Conservation (phyloP, 1,140 invertebrate genomes). For the Pseudomyrmex cubaensis region DNA sequence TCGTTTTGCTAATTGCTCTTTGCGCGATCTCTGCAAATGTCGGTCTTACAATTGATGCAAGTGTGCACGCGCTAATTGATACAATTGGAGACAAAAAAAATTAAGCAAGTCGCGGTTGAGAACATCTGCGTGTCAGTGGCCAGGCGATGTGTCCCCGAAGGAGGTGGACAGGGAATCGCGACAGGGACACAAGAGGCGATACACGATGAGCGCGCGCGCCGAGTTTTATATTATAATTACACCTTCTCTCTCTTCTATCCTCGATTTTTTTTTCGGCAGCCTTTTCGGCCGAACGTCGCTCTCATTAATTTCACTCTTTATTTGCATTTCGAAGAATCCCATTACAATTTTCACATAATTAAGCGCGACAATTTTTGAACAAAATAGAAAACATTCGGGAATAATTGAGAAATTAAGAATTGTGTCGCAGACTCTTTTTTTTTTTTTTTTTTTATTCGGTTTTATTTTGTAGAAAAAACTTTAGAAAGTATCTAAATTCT, state of each 20-base stretch:
- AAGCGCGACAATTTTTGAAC: background rate
- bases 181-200: slow-evolving; percentile 73
- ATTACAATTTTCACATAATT: slow-evolving; percentile 1
- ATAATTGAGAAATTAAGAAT: no score
- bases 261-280: slow-evolving; percentile 48
- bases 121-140: slow-evolving; percentile 66
- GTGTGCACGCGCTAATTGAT: no score
- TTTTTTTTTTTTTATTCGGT: no score
- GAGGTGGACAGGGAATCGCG: slow-evolving; percentile 74
- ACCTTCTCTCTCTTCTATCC: slow-evolving; percentile 60
- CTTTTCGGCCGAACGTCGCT: background rate
- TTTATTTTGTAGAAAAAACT: no score
- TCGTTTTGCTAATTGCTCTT: background rate
- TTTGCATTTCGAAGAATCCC: background rate
- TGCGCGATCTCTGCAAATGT: background rate
- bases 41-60: no score
- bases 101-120: slow-evolving; percentile 59
- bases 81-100: background rate
- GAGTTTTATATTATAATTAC: slow-evolving; percentile 83
- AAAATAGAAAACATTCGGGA: background rate
- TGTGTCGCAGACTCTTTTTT: no score
- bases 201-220: slow-evolving; percentile 69
- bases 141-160: slow-evolving; percentile 72
- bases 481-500: no score
- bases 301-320: slow-evolving; percentile 4